Evolutionary conservation across 2,113 vertebrate species (phyloP).

Genomic region (Steatornis caripensis): DNA sequence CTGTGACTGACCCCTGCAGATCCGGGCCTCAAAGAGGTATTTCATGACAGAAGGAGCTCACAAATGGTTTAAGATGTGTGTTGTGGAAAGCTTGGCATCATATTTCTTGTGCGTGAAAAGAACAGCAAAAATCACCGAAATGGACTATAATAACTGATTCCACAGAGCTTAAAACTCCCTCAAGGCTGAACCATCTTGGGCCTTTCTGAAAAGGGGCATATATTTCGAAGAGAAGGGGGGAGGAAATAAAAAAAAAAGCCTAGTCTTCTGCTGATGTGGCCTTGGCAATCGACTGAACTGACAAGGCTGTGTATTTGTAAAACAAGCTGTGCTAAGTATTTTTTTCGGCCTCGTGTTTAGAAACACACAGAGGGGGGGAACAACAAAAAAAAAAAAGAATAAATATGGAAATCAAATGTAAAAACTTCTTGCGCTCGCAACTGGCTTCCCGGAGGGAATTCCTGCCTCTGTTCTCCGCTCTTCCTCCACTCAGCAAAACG

Average conservation of each 20-base stretch:
- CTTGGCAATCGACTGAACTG: constrained; percentile 5
- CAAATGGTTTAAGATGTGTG: not conserved
- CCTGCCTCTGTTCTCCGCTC: constrained; percentile 73
- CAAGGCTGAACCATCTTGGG: constrained; percentile 34
- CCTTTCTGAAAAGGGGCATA: constrained; percentile 6
- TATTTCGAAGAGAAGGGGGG: not conserved
- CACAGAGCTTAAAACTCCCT: not conserved
- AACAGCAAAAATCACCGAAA: not conserved
- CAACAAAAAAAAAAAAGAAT: not conserved
- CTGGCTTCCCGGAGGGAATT: constrained; percentile 79
- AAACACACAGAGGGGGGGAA: constrained; percentile 29
- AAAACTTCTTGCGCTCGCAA: constrained; percentile 74
- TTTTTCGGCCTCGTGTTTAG: constrained; percentile 69
- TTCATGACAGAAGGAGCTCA: constrained; percentile 17
- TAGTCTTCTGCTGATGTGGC: constrained; percentile 3
- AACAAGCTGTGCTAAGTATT: constrained; percentile 69
- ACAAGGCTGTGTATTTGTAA: constrained; percentile 54
- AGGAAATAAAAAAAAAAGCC: not conserved
- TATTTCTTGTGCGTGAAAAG: not conserved
- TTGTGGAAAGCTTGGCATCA: not conserved
- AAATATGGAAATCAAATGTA: constrained; percentile 84
- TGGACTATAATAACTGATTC: not conserved
- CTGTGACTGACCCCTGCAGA: not conserved
- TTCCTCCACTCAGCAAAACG: constrained; percentile 80
- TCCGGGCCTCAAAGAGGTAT: not conserved